phyloP scores from a whole-genome alignment of 2,888 invertebrate genomes.

The Athrips mouffetella region DNA sequence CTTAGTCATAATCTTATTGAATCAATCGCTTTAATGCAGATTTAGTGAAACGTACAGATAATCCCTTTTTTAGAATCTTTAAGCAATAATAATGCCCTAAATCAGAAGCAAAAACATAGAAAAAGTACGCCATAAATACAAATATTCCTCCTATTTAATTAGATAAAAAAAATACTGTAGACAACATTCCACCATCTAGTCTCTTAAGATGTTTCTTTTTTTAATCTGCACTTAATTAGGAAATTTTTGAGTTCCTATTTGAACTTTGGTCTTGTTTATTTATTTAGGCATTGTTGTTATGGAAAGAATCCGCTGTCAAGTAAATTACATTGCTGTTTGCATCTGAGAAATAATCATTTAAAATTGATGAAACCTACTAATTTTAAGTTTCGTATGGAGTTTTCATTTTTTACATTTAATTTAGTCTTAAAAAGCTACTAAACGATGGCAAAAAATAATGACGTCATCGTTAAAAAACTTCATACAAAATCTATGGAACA shows the following conservation, averaged over 20 bases:
- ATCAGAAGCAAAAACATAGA: background rate
- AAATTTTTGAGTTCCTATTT: conserved; percentile 26
- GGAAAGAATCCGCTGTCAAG: too few species aligned
- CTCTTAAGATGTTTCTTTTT: conserved; percentile 47
- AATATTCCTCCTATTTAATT: conserved; percentile 16
- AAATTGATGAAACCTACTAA: too few species aligned
- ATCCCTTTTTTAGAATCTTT: background rate
- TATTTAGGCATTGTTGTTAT: conserved; percentile 13
- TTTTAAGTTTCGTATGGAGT: too few species aligned
- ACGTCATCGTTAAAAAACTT: too few species aligned
- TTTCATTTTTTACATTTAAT: too few species aligned
- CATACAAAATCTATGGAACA: too few species aligned
- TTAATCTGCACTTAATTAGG: conserved; percentile 17
- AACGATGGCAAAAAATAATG: too few species aligned
- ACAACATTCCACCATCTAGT: conserved; percentile 69
- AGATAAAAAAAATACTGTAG: conserved; percentile 47
- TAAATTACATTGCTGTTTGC: too few species aligned
- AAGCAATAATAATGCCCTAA: background rate
- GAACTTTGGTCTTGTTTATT: conserved; percentile 21
- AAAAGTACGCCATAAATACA: background rate
- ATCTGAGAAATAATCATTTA: too few species aligned
- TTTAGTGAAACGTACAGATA: conserved; percentile 16
- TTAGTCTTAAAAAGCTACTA: too few species aligned
- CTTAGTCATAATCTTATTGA: conserved; percentile 1
- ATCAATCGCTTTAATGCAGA: conserved; percentile 16